A percentile compares a stretch with the other conserved stretches of the same genome.
These are phyloP conservation scores for Nautilus pompilius DNA, from an alignment of 1,140 invertebrate genomes.

Conservation along the genomic window DNA sequence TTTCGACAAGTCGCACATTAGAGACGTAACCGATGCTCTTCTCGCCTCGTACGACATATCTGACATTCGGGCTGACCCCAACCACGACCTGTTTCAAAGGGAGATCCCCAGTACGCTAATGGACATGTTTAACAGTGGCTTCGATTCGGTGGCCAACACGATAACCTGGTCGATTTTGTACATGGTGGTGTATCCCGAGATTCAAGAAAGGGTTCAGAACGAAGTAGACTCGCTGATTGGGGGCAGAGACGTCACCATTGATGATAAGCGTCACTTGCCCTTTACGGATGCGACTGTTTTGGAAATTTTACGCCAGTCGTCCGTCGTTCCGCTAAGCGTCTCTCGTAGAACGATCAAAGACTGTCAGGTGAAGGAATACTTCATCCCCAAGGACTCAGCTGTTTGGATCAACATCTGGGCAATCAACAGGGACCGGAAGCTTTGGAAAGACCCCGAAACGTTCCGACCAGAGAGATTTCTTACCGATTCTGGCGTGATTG, in stretches of 20 bases:
- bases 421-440: constrained; percentile 70
- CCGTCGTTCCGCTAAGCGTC: constrained; percentile 46
- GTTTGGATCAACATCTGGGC: constrained; percentile 77
- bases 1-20: constrained; percentile 23
- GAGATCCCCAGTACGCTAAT: no score
- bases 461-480: constrained; percentile 66
- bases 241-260: background rate
- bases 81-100: no score
- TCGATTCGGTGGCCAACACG: constrained; percentile 54
- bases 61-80: no score
- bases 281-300: constrained; percentile 35
- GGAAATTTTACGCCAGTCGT: constrained; percentile 29
- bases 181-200: constrained; percentile 41
- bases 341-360: constrained; percentile 9
- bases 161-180: constrained; percentile 29
- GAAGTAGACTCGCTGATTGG: constrained; percentile 23
- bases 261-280: constrained; percentile 21
- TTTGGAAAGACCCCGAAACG: constrained; percentile 68
- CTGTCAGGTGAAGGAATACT: background rate
- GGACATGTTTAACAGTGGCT: no score
- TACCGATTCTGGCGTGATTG: constrained; percentile 9
- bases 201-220: constrained; percentile 30
- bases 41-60: no score
- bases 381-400: constrained; percentile 59
- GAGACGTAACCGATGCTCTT: constrained; percentile 38